These are phyloP conservation scores for Cephus pygmeus DNA, from an alignment of 2,888 invertebrate species.

Conservation along the genomic window DNA sequence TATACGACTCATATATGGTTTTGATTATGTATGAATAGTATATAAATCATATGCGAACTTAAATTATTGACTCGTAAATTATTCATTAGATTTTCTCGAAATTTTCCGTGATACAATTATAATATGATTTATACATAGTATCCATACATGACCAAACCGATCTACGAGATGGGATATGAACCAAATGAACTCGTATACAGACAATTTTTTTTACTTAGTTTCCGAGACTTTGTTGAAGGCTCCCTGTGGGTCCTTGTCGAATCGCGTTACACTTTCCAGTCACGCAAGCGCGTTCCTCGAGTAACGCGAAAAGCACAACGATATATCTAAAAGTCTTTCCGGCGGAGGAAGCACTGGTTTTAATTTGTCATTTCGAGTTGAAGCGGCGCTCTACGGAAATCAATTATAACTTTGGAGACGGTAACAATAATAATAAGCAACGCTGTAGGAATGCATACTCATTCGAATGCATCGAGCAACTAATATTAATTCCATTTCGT, in stretches of 20 bases:
- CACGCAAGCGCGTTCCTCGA: background rate
- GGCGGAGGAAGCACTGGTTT: constrained; percentile 34
- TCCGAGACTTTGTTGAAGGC: background rate
- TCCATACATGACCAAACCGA: too few species aligned
- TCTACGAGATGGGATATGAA: too few species aligned
- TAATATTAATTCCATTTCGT: constrained; percentile 6
- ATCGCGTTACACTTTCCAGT: background rate
- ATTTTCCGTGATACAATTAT: too few species aligned
- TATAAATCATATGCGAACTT: too few species aligned
- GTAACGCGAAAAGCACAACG: background rate
- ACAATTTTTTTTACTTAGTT: too few species aligned
- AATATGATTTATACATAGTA: too few species aligned
- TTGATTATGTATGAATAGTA: too few species aligned
- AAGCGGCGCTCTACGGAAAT: constrained; percentile 37
- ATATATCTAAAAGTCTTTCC: background rate
- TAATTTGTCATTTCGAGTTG: constrained; percentile 40
- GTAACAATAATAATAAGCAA: constrained; percentile 29
- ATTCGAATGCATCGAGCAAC: constrained; percentile 8
- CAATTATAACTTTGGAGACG: constrained; percentile 45
- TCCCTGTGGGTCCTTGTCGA: background rate
- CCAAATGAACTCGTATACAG: too few species aligned
- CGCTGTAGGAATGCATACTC: constrained; percentile 14
- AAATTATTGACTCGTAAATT: too few species aligned
- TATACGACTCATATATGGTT: too few species aligned
- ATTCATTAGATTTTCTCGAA: too few species aligned